These are phyloP conservation scores for Enteromius mattozi DNA, from an alignment of 2,797 vertebrate genomes.

Conservation along the genomic window DNA sequence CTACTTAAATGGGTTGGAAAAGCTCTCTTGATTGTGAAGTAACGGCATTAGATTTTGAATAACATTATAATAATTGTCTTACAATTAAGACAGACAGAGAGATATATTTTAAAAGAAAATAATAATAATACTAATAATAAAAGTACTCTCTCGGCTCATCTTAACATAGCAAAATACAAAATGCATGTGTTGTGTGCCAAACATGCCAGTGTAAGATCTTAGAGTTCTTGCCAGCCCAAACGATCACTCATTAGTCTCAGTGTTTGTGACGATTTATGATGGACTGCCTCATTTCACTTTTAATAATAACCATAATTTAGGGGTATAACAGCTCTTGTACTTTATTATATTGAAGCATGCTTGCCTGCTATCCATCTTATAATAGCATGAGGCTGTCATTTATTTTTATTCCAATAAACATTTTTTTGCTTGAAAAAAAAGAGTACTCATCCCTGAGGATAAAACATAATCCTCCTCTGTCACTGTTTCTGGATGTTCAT, in stretches of 20 bases:
- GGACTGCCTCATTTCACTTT: constrained; percentile 66
- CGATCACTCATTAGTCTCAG: constrained; percentile 59
- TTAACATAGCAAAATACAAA: neutral
- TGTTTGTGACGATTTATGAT: constrained; percentile 60
- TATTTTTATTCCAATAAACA: constrained; percentile 35
- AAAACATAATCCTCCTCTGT: constrained; percentile 5
- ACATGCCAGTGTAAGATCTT: neutral
- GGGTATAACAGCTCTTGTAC: constrained; percentile 66
- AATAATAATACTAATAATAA: too few species aligned
- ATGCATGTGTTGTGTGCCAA: neutral
- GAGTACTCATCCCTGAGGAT: constrained; percentile 22
- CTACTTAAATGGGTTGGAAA: too few species aligned
- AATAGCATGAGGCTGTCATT: constrained; percentile 57
- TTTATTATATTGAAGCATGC: constrained; percentile 58
- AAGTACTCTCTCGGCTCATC: neutral
- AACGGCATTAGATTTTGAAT: too few species aligned
- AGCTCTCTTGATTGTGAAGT: too few species aligned
- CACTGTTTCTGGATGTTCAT: neutral
- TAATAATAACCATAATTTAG: constrained; percentile 70
- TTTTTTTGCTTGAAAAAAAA: constrained; percentile 14
- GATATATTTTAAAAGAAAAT: too few species aligned
- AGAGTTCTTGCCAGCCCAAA: constrained; percentile 5
- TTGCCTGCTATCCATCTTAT: constrained; percentile 59
- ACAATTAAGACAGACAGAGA: too few species aligned
- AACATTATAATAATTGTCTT: too few species aligned